Evolutionary conservation across 2,888 invertebrate species (phyloP).

Genomic region (Taphrorychus bicolor): DNA sequence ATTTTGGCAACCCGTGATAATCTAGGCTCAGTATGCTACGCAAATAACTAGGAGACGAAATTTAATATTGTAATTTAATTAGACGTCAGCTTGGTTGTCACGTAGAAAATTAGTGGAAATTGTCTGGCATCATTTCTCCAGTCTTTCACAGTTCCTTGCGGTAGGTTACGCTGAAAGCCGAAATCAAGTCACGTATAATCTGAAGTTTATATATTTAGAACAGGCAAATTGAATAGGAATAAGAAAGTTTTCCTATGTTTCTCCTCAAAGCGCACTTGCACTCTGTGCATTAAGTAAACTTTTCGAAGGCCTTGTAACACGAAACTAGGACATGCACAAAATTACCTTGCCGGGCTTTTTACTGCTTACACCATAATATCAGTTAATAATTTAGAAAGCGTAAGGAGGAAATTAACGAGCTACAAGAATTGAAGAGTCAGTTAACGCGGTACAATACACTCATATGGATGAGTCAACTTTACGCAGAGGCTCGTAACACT

Average conservation of each 20-base stretch:
- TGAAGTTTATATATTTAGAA: not conserved
- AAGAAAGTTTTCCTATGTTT: not conserved
- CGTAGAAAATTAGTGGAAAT: slow-evolving; percentile 8
- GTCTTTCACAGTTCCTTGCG: slow-evolving; percentile 7
- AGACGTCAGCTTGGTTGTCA: slow-evolving; percentile 2
- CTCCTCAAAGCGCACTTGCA: no score
- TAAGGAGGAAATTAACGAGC: slow-evolving; percentile 37
- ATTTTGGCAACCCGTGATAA: not conserved
- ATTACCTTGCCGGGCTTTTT: slow-evolving; percentile 38
- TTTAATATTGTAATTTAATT: slow-evolving; percentile 7
- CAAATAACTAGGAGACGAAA: not conserved
- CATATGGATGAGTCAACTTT: not conserved
- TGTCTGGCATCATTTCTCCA: slow-evolving; percentile 7
- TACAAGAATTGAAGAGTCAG: slow-evolving; percentile 39
- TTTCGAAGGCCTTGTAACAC: slow-evolving; percentile 16
- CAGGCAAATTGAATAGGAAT: not conserved
- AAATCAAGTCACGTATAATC: slow-evolving; percentile 6
- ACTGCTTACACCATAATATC: slow-evolving; percentile 39
- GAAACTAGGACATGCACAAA: slow-evolving; percentile 23
- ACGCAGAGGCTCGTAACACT: not conserved
- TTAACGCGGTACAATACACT: slow-evolving; percentile 19
- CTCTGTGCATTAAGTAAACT: no score
- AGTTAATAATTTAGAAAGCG: slow-evolving; percentile 39
- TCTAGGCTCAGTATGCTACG: not conserved
- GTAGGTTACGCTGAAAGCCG: slow-evolving; percentile 2